These are phyloP conservation scores for Idaea dimidiata DNA, from an alignment of 2,888 invertebrate species.

Conservation along the genomic window DNA sequence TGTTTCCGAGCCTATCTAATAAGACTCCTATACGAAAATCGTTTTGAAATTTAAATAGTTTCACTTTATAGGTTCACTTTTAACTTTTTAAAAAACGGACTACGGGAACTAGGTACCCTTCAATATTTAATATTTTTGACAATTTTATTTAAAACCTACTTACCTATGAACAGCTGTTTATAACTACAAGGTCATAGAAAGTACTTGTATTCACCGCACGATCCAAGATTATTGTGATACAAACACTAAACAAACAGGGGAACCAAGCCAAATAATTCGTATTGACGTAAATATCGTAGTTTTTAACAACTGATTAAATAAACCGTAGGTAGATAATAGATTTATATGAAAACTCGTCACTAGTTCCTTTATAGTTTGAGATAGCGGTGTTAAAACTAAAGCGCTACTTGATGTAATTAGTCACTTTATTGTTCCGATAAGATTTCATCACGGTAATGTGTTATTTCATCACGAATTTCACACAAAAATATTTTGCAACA, in stretches of 20 bases:
- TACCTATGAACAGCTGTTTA: constrained; percentile 63
- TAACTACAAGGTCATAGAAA: constrained; percentile 59
- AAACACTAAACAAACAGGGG: constrained; percentile 55
- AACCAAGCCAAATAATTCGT: constrained; percentile 67
- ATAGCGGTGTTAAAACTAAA: constrained; percentile 17
- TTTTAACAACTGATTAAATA: constrained; percentile 61
- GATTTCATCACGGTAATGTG: constrained; percentile 41
- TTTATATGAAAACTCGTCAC: constrained; percentile 2
- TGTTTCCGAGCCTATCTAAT: not conserved
- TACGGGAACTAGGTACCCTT: constrained; percentile 7
- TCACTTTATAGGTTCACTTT: not conserved
- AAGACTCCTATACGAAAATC: not conserved
- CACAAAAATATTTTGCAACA: constrained; percentile 30
- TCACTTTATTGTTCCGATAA: constrained; percentile 35
- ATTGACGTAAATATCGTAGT: constrained; percentile 64
- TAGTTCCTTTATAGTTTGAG: constrained; percentile 8
- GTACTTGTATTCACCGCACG: constrained; percentile 55
- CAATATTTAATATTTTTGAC: constrained; percentile 1
- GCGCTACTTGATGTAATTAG: constrained; percentile 12
- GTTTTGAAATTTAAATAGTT: not conserved
- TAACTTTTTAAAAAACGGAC: not conserved
- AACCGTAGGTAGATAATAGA: constrained; percentile 11
- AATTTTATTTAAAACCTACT: constrained; percentile 33
- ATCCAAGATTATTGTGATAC: constrained; percentile 54
- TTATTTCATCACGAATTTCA: constrained; percentile 45